A percentile compares a stretch with the other conserved stretches of the same genome.
phyloP scores from a whole-genome alignment of 2,113 vertebrate genomes.

The Oncorhynchus nerka region DNA sequence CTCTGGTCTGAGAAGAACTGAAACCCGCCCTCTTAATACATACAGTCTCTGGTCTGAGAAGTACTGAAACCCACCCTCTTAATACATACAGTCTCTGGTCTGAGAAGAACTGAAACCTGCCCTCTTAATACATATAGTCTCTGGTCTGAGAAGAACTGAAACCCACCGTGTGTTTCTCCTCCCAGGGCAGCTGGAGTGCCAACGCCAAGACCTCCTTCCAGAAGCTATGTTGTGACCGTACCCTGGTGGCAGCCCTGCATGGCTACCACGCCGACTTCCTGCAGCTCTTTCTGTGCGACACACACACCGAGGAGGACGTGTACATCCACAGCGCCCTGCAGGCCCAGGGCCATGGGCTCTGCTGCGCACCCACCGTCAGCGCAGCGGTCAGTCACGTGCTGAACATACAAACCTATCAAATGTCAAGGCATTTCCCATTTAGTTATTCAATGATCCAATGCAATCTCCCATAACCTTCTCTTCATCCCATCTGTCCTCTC shows the following conservation, averaged over 20 bases:
- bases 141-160: too few species aligned
- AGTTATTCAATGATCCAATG: neutral
- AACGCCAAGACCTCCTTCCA: slow-evolving; percentile 72
- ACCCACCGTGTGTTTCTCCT: neutral
- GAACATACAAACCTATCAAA: neutral
- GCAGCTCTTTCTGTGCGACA: slow-evolving; percentile 89
- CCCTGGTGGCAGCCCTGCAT: slow-evolving; percentile 82
- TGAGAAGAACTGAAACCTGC: too few species aligned
- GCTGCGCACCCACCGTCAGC: slow-evolving; percentile 64
- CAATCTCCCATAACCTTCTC: too few species aligned
- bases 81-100: too few species aligned
- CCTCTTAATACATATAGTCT: too few species aligned
- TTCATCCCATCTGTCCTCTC: slow-evolving; percentile 9
- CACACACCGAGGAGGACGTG: slow-evolving; percentile 79
- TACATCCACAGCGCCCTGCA: slow-evolving; percentile 82
- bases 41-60: too few species aligned
- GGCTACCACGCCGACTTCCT: slow-evolving; percentile 81
- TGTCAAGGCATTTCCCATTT: neutral
- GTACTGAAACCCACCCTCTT: too few species aligned
- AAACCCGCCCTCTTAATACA: too few species aligned
- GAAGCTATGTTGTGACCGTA: slow-evolving; percentile 75
- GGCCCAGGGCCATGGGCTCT: slow-evolving; percentile 73
- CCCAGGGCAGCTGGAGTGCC: slow-evolving; percentile 79
- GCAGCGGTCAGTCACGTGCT: slow-evolving; percentile 50
- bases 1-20: too few species aligned